Evolutionary conservation across 2,888 invertebrate genomes (phyloP).

Genomic region (Cerastis leucographa): DNA sequence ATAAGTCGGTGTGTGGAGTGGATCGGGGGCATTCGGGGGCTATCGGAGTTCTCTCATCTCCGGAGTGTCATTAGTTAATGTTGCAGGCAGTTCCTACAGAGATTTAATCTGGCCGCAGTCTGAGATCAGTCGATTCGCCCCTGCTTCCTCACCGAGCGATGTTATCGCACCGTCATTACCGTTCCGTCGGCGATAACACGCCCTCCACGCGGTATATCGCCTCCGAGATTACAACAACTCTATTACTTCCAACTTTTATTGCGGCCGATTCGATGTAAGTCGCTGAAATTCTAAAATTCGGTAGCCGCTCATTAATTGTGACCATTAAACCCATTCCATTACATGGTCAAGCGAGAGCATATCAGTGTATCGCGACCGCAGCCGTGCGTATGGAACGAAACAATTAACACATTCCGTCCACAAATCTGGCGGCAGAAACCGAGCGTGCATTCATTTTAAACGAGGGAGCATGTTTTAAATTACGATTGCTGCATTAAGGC

Average conservation of each 20-base stretch:
- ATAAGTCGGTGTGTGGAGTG: constrained; percentile 71
- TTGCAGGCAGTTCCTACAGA: constrained; percentile 83
- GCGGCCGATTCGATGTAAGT: constrained; percentile 61
- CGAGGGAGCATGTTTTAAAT: constrained; percentile 76
- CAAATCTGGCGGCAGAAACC: constrained; percentile 73
- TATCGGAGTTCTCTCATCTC: constrained; percentile 79
- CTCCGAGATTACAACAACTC: constrained; percentile 76
- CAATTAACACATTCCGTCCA: constrained; percentile 80
- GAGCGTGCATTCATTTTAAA: constrained; percentile 73
- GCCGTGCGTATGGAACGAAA: constrained; percentile 69
- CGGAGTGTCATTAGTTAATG: constrained; percentile 86
- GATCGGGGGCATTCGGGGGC: constrained; percentile 76
- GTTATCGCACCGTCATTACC: constrained; percentile 81
- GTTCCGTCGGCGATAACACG: constrained; percentile 77
- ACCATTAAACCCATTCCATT: constrained; percentile 67
- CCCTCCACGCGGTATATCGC: constrained; percentile 68
- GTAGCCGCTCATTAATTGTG: constrained; percentile 64
- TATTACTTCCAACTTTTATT: constrained; percentile 77
- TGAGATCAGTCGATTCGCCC: constrained; percentile 80
- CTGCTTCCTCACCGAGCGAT: constrained; percentile 73
- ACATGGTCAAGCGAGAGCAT: constrained; percentile 74
- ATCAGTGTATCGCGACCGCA: constrained; percentile 73
- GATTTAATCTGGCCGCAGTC: constrained; percentile 81
- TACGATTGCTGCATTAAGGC: constrained; percentile 72
- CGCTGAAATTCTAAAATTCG: constrained; percentile 64